Evolutionary conservation across 2,797 vertebrate genomes (phyloP), one percentile per base, ranked within the genome.

Genomic region (Momotus momota): DNA sequence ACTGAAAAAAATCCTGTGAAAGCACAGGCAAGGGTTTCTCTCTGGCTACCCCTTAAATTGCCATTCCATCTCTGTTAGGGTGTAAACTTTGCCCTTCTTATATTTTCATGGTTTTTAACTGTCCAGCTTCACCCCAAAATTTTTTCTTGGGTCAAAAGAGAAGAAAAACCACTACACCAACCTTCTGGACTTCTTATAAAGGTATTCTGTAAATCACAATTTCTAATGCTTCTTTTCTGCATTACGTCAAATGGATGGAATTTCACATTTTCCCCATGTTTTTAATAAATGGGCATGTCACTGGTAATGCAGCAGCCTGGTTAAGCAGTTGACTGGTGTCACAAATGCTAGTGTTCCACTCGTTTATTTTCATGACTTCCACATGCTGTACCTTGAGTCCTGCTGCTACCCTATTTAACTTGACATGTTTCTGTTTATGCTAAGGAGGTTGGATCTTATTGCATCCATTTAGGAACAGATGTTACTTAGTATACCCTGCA

Each of bases 391-490:
- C 43, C 38, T 41, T 15, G 55, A 80, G 52, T 85, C 93, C 71
- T 1, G 43, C 88, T 92, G 93, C 67, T 83, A 20, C 45, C n/a
- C 81, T 84, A 17, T 94, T 96, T 72, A 77, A 66, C 79, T 93
- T 94, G 92, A 81, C 57, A 29, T 45, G 33, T 55, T 82, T 93
- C 83, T 94, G 77, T 84, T 88, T 90, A 75, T 90, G 85, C 83
- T 83, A 18, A 94, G 62, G 79, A 88, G 82, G 89, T 78, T 31
- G 41, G 46, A 90, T 77, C 80, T 72, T 87, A 72, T 77, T 90
- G 69, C 77, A 67, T 91, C 88, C 18, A 65, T 85, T 91, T 85
- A 55, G 74, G 85, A 97, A 66, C 97, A 98, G 97, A 92, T 87
- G 89, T 96, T 93, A 41, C 54, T 51, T 35, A 20, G 73, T 40